phyloP scores from a whole-genome alignment of 2,113 vertebrate genomes.

The Ciconia maguari region DNA sequence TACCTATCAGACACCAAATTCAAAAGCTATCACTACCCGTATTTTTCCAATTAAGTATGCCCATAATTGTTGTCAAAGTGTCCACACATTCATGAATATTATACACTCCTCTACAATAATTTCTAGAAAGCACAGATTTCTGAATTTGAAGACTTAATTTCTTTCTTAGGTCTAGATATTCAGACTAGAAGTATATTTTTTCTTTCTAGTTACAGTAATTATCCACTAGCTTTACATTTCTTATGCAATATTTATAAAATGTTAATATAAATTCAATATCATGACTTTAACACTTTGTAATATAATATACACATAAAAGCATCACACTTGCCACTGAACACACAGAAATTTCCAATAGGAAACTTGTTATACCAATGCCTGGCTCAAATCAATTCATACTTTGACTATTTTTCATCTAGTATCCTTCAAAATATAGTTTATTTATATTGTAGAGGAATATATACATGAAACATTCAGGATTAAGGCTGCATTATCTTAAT shows the following conservation, averaged over 20 bases:
- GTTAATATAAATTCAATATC: neutral
- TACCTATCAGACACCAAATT: neutral
- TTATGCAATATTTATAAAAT: neutral
- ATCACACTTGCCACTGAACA: neutral
- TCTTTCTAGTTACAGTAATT: neutral
- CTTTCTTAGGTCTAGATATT: neutral
- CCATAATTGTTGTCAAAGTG: neutral
- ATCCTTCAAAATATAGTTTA: neutral
- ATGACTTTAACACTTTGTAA: neutral
- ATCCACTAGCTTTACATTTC: neutral
- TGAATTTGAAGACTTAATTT: neutral
- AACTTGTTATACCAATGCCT: neutral
- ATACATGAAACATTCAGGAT: neutral
- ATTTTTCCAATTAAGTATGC: neutral
- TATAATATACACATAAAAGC: neutral
- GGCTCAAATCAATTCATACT: neutral
- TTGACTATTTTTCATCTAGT: neutral
- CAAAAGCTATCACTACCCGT: neutral
- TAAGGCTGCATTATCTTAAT: neutral
- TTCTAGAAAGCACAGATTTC: neutral
- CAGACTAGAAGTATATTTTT: neutral
- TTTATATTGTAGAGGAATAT: neutral
- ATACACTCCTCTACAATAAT: neutral
- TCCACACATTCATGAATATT: neutral
- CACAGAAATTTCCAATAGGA: neutral